Evolutionary conservation across 2,113 vertebrate species (phyloP).

Genomic region (Centropus bengalensis): DNA sequence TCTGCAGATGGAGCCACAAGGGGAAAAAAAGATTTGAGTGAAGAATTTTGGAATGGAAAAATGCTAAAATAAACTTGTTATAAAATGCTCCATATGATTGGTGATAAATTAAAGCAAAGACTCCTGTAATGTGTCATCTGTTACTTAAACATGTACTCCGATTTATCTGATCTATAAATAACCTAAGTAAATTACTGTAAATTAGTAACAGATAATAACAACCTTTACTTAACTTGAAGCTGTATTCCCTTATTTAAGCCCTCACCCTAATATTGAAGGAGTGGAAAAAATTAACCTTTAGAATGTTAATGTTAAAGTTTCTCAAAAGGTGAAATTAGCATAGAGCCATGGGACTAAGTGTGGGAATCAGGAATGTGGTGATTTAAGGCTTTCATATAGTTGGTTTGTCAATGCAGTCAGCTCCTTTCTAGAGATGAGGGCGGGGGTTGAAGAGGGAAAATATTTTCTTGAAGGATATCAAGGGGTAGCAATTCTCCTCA

Average conservation of each 20-base stretch:
- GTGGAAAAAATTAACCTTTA: not conserved
- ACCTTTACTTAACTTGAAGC: not conserved
- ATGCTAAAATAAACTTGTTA: constrained; percentile 72
- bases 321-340: not conserved
- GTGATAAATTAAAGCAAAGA: constrained; percentile 57
- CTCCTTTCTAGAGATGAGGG: not conserved
- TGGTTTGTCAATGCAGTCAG: not conserved
- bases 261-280: not conserved
- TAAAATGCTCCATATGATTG: constrained; percentile 44
- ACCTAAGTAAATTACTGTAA: constrained; percentile 23
- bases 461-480: not conserved
- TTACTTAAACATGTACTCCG: constrained; percentile 51
- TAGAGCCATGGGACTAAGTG: not conserved
- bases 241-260: not conserved
- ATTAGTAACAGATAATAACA: not conserved
- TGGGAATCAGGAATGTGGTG: not conserved
- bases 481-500: not conserved
- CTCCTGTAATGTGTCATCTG: constrained; percentile 50
- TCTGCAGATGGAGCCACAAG: constrained; percentile 68
- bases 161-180: constrained; percentile 44
- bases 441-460: not conserved
- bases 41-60: constrained; percentile 65
- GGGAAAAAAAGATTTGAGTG: constrained; percentile 27
- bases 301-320: not conserved
- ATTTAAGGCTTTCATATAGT: not conserved